A percentile compares a stretch with the other conserved stretches of the same genome.
Evolutionary conservation across 2,888 invertebrate genomes (phyloP).

Genomic region (Hydraecia micacea): DNA sequence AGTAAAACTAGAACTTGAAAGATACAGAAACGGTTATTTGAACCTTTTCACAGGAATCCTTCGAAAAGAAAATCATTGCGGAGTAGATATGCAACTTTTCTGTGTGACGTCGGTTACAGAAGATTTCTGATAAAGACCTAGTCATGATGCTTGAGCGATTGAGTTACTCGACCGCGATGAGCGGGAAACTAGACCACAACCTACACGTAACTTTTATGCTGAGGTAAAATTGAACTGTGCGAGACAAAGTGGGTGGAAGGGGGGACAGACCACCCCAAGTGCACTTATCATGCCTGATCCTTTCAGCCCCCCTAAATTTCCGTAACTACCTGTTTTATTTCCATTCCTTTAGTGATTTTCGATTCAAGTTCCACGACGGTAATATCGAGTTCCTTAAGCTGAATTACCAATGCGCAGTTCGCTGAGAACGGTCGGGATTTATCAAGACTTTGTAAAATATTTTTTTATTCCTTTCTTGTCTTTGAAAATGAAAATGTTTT

Average conservation of each 20-base stretch:
- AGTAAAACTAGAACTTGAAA: neutral
- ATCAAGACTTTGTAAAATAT: constrained; percentile 4
- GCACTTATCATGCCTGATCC: constrained; percentile 12
- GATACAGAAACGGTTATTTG: neutral
- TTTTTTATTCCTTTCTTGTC: neutral
- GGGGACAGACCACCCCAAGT: neutral
- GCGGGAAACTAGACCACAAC: neutral
- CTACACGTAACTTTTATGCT: neutral
- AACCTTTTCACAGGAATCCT: neutral
- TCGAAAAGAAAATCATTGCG: neutral
- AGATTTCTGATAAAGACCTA: constrained; percentile 14
- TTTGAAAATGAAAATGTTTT: neutral
- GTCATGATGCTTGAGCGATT: neutral
- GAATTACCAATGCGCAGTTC: constrained; percentile 19
- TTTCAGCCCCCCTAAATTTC: constrained; percentile 46
- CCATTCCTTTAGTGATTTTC: constrained; percentile 35
- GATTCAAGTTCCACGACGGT: constrained; percentile 25
- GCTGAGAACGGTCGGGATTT: neutral
- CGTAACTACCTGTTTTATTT: constrained; percentile 54
- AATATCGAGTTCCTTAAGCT: constrained; percentile 15
- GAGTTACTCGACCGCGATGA: neutral
- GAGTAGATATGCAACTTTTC: neutral
- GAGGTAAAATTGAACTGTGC: constrained; percentile 18
- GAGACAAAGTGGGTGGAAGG: neutral
- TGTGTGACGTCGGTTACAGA: neutral